Evolutionary conservation across 2,888 invertebrate genomes (phyloP).

Genomic region (Micoletzkya japonica): DNA sequence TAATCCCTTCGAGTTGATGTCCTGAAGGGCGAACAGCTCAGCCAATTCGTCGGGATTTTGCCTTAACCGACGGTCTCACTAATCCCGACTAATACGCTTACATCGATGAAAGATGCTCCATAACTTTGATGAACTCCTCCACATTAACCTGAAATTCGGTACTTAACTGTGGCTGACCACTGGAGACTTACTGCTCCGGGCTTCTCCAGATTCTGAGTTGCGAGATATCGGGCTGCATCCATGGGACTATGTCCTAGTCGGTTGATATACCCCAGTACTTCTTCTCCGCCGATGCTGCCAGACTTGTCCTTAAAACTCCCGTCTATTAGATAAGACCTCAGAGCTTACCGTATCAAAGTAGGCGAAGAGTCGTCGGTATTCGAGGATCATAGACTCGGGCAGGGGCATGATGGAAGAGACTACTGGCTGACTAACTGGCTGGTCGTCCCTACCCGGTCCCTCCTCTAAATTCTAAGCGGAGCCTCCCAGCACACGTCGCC

Average conservation of each 20-base stretch:
- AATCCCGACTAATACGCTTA: background rate
- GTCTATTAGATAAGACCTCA: background rate
- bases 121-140: constrained; percentile 9
- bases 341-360: constrained; percentile 4
- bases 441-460: too few relatives aligned
- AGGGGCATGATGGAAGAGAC: constrained; percentile 15
- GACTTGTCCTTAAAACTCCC: too few relatives aligned
- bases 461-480: too few relatives aligned
- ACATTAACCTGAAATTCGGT: background rate
- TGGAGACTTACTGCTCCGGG: too few relatives aligned
- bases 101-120: constrained; percentile 5
- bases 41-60: background rate
- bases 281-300: background rate
- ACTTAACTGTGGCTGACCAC: too few relatives aligned
- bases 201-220: background rate
- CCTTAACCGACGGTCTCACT: too few relatives aligned
- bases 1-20: constrained; percentile 15
- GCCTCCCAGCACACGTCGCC: too few relatives aligned
- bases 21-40: constrained; percentile 8
- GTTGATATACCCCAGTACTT: background rate
- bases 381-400: background rate
- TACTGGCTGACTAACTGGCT: too few relatives aligned
- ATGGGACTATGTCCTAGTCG: background rate
- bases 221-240: background rate
- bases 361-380: constrained; percentile 8